Conservation (phyloP, 2,797 vertebrate genomes). For the Diplodus puntazzo region DNA sequence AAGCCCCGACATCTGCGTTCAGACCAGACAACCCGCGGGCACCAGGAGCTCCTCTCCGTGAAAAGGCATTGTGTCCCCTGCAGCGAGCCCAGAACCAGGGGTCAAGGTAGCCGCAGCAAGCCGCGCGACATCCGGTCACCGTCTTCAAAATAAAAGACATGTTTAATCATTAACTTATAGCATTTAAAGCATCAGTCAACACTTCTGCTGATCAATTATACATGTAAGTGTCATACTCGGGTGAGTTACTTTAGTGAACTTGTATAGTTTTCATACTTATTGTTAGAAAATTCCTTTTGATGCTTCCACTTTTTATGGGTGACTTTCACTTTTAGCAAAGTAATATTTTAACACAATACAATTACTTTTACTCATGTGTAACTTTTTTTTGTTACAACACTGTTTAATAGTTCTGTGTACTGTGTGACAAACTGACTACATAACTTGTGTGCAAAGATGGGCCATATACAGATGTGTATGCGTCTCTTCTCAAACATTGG, state of each 20-base stretch:
- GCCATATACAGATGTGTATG: neutral
- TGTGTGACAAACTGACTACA: too few species aligned
- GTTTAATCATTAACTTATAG: rapidly evolving
- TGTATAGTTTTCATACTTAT: too few species aligned
- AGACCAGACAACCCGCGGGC: conserved; percentile 14
- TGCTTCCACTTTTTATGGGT: too few species aligned
- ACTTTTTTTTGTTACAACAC: too few species aligned
- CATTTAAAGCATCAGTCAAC: neutral
- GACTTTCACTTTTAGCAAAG: too few species aligned
- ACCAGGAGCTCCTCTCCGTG: neutral
- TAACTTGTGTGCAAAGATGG: too few species aligned
- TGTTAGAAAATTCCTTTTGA: too few species aligned
- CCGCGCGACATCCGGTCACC: neutral
- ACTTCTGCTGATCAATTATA: neutral
- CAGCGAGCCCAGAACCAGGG: conserved; percentile 7
- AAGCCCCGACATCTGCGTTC: conserved; percentile 37
- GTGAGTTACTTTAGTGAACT: too few species aligned
- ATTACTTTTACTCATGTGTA: too few species aligned
- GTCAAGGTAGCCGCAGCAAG: neutral
- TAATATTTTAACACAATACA: too few species aligned
- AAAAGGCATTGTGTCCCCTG: conserved; percentile 64
- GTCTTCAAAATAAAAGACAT: conserved; percentile 56
- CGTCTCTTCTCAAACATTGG: neutral
- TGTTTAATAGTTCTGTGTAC: too few species aligned
- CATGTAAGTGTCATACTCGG: neutral